phyloP scores from a whole-genome alignment of 2,797 vertebrate species.

The Danio choprae region DNA sequence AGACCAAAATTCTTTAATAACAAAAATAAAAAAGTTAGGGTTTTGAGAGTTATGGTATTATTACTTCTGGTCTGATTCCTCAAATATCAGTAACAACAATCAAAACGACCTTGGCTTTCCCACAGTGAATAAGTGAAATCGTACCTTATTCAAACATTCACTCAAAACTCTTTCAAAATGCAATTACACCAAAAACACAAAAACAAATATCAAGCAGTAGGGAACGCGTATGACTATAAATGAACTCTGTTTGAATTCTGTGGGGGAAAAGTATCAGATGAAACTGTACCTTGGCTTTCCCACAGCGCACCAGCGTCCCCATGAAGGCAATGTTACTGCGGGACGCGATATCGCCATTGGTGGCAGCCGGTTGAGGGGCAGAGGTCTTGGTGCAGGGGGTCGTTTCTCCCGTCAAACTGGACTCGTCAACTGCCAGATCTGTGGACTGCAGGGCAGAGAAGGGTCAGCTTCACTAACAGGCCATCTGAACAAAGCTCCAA shows the following conservation, averaged over 20 bases:
- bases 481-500: neutral
- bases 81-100: neutral
- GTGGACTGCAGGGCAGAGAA: slow-evolving; percentile 76
- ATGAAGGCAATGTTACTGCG: slow-evolving; percentile 96
- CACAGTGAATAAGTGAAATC: slow-evolving; percentile 86
- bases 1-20: neutral
- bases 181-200: neutral
- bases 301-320: slow-evolving; percentile 95
- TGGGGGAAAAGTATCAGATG: neutral
- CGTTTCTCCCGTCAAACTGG: slow-evolving; percentile 95
- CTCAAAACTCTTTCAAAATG: neutral
- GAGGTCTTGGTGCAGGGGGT: slow-evolving; percentile 90
- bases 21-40: neutral
- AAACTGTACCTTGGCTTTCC: slow-evolving; percentile 91
- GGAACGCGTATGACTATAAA: neutral
- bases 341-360: slow-evolving; percentile 91
- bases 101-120: slow-evolving; percentile 89
- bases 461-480: slow-evolving; percentile 26
- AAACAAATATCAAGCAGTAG: slow-evolving; percentile 9
- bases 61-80: neutral
- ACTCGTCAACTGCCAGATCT: slow-evolving; percentile 93
- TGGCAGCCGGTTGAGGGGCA: slow-evolving; percentile 78
- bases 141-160: slow-evolving; percentile 3
- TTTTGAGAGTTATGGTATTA: neutral
- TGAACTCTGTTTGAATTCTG: slow-evolving; percentile 10